Evolutionary conservation across 37 sponge, comb jelly and placozoan species (phyloP), one percentile per base, ranked within the genome.

Genomic region (Hexactinellida sp.): DNA sequence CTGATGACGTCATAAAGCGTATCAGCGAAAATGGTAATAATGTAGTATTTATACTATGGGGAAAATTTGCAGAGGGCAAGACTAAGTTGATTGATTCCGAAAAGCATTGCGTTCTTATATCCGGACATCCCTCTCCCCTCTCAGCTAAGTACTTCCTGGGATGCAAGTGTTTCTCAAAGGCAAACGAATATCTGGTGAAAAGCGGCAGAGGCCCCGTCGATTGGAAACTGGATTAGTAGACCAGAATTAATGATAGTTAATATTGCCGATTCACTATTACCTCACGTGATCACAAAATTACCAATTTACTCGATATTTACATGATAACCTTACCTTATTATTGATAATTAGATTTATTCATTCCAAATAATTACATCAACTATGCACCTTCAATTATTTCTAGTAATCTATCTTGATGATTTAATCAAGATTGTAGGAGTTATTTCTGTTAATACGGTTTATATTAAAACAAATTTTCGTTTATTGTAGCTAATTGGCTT

Each of bases 31-130:
- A 94, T 38, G 37, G n/a, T 3, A 16, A 85, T 0, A 82, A 84
- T 32, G 38, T 95, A 37, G 99, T 95, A 54, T 98, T 98, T 84
- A n/a, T 98, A 36, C 87, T 98, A 39, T 98, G 99, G 99, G 99
- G 99, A 37, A 36, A 90, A 5, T 84, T 92, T 87, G 99, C 99
- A 82, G 93, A 95, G 82, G 94, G 94, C 87, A 98, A 98, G 41
- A 90, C 91, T 19, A 82, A 82, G 3, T 23, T 38, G 19, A 87
- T 87, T n/a, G 86, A 87, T 54, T 84, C 83, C 34, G 23, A 88
- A 55, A 92, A 89, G 85, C 99, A 98, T 90, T 83, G 88, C 84
- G 90, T 98, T 21, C 83, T 98, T 23, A 90, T 91, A 54, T 84
- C 91, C 1, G 91, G 83, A 0, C 99, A 98, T 36, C 99, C 99